These are phyloP conservation scores for Odontesthes bonariensis DNA, from an alignment of 2,113 vertebrate genomes.

Conservation along the genomic window DNA sequence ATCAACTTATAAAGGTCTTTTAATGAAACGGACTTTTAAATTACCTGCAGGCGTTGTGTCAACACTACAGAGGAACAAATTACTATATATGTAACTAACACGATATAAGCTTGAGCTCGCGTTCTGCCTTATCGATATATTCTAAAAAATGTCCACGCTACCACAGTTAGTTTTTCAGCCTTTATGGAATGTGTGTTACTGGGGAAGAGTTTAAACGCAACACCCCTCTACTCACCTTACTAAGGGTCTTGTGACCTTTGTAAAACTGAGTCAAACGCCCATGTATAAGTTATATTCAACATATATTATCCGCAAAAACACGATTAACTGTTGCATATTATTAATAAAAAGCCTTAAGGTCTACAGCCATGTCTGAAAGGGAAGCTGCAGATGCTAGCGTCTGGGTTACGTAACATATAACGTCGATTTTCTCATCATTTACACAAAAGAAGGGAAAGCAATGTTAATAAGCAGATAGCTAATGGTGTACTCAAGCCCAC, in stretches of 20 bases:
- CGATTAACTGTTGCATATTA: not conserved
- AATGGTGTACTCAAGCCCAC: not conserved
- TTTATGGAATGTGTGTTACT: not conserved
- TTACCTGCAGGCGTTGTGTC: not conserved
- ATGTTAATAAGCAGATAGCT: not conserved
- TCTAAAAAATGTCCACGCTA: no score
- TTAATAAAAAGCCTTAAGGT: no score
- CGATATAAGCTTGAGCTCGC: no score
- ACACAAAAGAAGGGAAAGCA: not conserved
- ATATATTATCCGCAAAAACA: not conserved
- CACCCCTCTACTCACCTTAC: not conserved
- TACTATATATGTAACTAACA: no score
- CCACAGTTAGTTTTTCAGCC: no score
- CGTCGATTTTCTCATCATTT: not conserved
- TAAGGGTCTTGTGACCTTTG: not conserved
- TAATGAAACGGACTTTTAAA: not conserved
- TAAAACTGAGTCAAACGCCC: not conserved
- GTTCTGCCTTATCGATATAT: no score
- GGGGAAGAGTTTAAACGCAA: constrained; percentile 6
- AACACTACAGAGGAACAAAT: no score
- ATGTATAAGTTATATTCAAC: not conserved
- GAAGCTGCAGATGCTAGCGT: fast-evolving
- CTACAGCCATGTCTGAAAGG: not conserved
- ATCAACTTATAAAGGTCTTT: constrained; percentile 1
- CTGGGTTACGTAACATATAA: not conserved